phyloP scores from a whole-genome alignment of 2,888 invertebrate species.

The Meteorus cinctellus region DNA sequence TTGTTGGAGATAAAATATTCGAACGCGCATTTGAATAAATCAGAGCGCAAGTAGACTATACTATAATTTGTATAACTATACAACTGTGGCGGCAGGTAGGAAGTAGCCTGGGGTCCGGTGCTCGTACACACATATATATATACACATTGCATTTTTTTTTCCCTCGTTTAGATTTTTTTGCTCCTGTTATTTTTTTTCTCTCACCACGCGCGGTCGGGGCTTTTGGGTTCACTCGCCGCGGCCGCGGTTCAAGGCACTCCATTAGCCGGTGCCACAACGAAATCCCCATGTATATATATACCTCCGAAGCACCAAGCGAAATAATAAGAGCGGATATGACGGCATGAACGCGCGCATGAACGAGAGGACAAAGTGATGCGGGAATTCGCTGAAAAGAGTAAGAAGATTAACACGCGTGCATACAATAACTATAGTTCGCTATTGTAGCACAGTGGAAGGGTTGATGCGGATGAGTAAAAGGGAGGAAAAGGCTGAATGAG shows the following conservation, averaged over 20 bases:
- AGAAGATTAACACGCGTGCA: conserved; percentile 30
- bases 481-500: not conserved
- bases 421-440: conserved; percentile 34
- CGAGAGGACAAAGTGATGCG: conserved; percentile 13
- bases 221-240: conserved; percentile 48
- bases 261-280: conserved; percentile 47
- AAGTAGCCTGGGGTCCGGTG: not conserved
- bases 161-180: conserved; percentile 25
- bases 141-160: conserved; percentile 11
- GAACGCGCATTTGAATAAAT: conserved; percentile 29
- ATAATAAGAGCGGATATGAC: conserved; percentile 65
- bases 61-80: no score
- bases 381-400: not conserved
- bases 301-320: conserved; percentile 43
- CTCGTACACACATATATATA: not conserved
- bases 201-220: conserved; percentile 26
- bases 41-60: conserved; percentile 13
- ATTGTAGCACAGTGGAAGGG: not conserved
- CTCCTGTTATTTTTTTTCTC: conserved; percentile 9
- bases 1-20: conserved; percentile 2
- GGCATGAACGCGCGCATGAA: conserved; percentile 42
- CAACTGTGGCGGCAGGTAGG: conserved; percentile 4
- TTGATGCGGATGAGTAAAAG: conserved; percentile 16
- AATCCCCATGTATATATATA: conserved; percentile 36
- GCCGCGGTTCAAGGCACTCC: conserved; percentile 57